Percentiles rank a stretch among this genome's conserved stretches.
phyloP scores from a whole-genome alignment of 2,113 vertebrate genomes.

The Prunella himalayana region DNA sequence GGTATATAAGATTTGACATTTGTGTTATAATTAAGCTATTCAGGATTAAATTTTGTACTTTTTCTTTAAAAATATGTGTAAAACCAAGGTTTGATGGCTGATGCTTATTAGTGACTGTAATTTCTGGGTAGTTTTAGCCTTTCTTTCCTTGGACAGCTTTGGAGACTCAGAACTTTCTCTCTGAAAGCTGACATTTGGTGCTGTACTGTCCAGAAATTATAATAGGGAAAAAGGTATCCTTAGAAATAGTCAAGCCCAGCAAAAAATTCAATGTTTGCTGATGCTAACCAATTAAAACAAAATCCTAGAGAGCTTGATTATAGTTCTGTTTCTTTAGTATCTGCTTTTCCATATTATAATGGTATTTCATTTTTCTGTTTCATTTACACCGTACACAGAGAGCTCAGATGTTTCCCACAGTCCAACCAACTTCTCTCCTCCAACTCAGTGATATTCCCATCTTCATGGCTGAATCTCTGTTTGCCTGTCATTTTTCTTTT shows the following conservation, averaged over 20 bases:
- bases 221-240: not conserved
- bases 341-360: rapidly evolving
- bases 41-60: not conserved
- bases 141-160: not conserved
- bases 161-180: not conserved
- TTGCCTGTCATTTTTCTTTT: not conserved
- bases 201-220: not conserved
- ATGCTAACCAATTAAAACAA: not conserved
- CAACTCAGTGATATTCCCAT: not conserved
- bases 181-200: not conserved
- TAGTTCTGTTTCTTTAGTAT: not conserved
- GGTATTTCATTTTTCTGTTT: not conserved
- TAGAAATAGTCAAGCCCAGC: not conserved
- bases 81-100: not conserved
- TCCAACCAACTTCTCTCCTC: not conserved
- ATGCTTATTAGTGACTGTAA: not conserved
- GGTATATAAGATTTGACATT: not conserved
- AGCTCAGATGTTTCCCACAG: not conserved
- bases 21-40: not conserved
- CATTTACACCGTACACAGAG: not conserved
- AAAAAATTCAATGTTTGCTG: not conserved
- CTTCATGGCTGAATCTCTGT: not conserved
- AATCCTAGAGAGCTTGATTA: not conserved
- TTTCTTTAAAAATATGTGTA: not conserved
- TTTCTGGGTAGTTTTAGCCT: not conserved